phyloP scores from a whole-genome alignment of 2,888 invertebrate genomes.

The Ctena decussata region DNA sequence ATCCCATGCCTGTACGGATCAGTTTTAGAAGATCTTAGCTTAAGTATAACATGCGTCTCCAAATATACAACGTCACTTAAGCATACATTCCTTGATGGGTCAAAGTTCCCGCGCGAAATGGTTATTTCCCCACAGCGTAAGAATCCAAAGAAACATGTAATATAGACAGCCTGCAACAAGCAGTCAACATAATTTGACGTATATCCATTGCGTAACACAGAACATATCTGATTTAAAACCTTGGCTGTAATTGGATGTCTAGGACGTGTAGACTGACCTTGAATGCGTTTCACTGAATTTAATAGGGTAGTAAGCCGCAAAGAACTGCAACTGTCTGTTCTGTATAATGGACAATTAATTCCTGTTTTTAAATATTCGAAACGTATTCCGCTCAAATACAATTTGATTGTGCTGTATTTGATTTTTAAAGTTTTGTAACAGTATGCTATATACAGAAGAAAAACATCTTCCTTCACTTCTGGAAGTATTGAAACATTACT shows the following conservation, averaged over 20 bases:
- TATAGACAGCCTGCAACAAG: background rate
- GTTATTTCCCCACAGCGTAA: background rate
- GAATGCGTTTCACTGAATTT: background rate
- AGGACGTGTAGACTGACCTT: background rate
- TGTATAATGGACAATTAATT: too few species aligned
- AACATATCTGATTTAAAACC: background rate
- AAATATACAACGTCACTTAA: background rate
- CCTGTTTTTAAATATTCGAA: too few species aligned
- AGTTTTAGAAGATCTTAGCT: background rate
- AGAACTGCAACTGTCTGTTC: too few species aligned
- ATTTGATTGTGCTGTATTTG: too few species aligned
- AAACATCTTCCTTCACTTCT: too few species aligned
- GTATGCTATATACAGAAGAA: too few species aligned
- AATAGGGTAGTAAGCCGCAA: background rate
- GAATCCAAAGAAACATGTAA: background rate
- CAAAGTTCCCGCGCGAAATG: background rate
- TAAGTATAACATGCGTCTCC: background rate
- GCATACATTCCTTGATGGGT: background rate
- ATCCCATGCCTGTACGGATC: constrained; percentile 3
- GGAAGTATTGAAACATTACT: too few species aligned
- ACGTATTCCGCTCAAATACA: too few species aligned
- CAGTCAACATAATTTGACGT: background rate
- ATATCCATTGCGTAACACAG: background rate
- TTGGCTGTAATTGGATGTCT: background rate
- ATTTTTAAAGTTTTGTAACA: too few species aligned